Percentiles rank a stretch among this genome's conserved stretches.
Evolutionary conservation across 2,113 vertebrate species (phyloP).

Genomic region (Cebus imitator): DNA sequence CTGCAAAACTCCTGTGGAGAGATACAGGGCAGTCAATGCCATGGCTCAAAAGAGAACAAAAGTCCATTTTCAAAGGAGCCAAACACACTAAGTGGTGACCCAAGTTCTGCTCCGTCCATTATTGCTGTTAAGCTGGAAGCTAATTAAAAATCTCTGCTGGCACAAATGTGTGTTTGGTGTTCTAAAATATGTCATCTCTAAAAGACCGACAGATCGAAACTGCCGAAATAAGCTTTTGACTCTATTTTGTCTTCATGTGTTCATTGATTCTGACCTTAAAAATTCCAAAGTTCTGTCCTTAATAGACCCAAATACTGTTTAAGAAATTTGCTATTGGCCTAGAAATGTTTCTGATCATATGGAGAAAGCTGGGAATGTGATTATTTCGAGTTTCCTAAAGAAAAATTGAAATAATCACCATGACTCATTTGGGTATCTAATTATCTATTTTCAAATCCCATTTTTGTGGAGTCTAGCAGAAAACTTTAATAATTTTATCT

Average conservation of each 20-base stretch:
- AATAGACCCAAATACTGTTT: not conserved
- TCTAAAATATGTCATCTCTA: not conserved
- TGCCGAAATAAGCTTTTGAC: not conserved
- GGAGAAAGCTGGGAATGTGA: not conserved
- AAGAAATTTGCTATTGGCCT: not conserved
- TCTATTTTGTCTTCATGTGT: not conserved
- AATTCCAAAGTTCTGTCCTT: not conserved
- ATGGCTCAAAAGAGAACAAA: slow-evolving; percentile 28
- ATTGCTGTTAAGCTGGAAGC: slow-evolving; percentile 31
- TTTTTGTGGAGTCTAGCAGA: slow-evolving; percentile 24
- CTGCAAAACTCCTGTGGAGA: not conserved
- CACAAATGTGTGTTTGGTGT: not conserved
- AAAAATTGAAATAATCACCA: not conserved
- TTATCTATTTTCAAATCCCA: slow-evolving; percentile 39
- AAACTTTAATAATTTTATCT: slow-evolving; percentile 31
- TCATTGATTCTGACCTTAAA: slow-evolving; percentile 59
- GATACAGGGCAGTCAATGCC: not conserved
- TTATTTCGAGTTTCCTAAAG: slow-evolving; percentile 52
- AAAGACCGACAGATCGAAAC: not conserved
- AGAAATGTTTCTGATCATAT: slow-evolving; percentile 22
- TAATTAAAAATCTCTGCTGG: slow-evolving; percentile 69
- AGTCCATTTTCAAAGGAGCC: slow-evolving; percentile 65
- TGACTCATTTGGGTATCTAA: slow-evolving; percentile 34
- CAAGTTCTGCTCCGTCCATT: slow-evolving; percentile 18
- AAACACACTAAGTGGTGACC: slow-evolving; percentile 55